Percentiles rank a stretch among this genome's conserved stretches.
These are phyloP conservation scores for Phoronis australis DNA, from an alignment of 2,888 invertebrate species.

Conservation along the genomic window DNA sequence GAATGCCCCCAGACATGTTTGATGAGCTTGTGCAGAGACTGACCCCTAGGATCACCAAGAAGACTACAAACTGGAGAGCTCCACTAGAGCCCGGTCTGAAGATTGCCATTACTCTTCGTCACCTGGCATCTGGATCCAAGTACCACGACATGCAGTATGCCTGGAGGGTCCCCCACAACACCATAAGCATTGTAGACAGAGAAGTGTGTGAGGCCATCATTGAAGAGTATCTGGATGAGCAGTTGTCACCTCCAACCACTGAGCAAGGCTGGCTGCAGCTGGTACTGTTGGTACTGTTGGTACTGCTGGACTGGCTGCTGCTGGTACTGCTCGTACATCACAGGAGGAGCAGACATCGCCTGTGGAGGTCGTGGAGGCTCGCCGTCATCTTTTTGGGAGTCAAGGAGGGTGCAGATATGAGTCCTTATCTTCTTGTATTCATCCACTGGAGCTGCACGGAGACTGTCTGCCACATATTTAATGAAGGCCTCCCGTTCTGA, in stretches of 20 bases:
- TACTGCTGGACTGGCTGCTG: no score
- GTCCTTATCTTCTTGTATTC: no score
- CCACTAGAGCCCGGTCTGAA: conserved; percentile 10
- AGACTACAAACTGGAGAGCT: neutral
- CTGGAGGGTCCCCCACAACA: conserved; percentile 20
- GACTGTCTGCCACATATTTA: no score
- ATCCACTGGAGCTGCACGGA: no score
- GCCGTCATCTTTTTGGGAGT: no score
- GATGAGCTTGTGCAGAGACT: neutral
- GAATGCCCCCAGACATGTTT: neutral
- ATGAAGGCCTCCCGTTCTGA: no score
- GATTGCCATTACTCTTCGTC: conserved; percentile 13
- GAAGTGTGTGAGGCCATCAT: conserved; percentile 19
- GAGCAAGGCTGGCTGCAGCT: neutral
- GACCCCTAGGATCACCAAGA: neutral
- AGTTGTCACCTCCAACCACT: conserved; percentile 1
- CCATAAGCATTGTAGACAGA: conserved; percentile 13
- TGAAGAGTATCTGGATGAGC: conserved; percentile 13
- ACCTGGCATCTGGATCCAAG: conserved; percentile 16
- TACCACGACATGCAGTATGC: conserved; percentile 15
- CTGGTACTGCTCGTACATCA: no score
- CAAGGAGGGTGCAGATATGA: no score
- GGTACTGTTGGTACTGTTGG: no score
- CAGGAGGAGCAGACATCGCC: no score
- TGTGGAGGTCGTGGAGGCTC: no score